Conservation (phyloP, 2,113 vertebrate genomes). For the Anoura caudifer region DNA sequence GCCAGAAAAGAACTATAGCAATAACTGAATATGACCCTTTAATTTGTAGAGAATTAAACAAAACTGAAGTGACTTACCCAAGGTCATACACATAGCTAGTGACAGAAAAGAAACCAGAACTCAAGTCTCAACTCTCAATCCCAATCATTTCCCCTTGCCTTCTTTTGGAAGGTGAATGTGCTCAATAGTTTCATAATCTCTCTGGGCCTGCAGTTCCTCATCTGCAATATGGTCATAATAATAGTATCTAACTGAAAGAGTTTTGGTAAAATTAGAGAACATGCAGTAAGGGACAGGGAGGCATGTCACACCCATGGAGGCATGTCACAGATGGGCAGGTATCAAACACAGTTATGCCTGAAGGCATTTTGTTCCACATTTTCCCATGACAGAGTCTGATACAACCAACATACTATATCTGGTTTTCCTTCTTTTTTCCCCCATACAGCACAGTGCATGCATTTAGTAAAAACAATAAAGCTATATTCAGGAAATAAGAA, state of each 20-base stretch:
- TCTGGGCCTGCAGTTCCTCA: not conserved
- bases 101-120: not conserved
- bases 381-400: not conserved
- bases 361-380: not conserved
- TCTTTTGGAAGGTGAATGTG: not conserved
- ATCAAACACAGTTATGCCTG: not conserved
- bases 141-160: not conserved
- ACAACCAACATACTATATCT: not conserved
- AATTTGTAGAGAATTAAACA: not conserved
- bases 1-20: not conserved
- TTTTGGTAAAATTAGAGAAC: not conserved
- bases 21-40: not conserved
- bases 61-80: not conserved
- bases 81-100: not conserved
- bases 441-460: not conserved
- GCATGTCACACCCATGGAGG: not conserved
- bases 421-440: not conserved
- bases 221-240: not conserved
- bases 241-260: not conserved
- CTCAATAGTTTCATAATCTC: not conserved
- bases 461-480: not conserved
- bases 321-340: not conserved
- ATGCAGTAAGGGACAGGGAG: not conserved
- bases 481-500: constrained; percentile 8
- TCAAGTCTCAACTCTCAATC: not conserved